phyloP scores from a whole-genome alignment of 2,888 invertebrate genomes.

The Heliconius sara region DNA sequence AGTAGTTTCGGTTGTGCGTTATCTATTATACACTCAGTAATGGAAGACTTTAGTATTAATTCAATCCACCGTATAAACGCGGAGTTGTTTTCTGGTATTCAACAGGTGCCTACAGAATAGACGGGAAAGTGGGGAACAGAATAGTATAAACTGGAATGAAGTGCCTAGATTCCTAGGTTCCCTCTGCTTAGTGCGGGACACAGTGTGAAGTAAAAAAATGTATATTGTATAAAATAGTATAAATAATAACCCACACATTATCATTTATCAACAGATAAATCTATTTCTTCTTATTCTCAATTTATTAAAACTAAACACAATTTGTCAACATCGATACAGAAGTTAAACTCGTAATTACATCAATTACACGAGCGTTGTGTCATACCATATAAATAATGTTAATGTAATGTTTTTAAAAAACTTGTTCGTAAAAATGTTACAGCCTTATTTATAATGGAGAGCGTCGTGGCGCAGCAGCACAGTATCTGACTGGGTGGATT shows the following conservation, averaged over 20 bases:
- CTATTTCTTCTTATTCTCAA: background rate
- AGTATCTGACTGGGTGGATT: constrained; percentile 52
- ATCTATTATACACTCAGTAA: too few species aligned
- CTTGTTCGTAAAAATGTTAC: constrained; percentile 12
- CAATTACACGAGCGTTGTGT: constrained; percentile 57
- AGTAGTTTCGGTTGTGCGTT: too few species aligned
- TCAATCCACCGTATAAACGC: too few species aligned
- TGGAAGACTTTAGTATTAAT: too few species aligned
- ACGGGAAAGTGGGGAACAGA: too few species aligned
- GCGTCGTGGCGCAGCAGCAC: background rate
- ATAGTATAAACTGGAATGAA: too few species aligned
- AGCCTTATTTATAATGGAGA: constrained; percentile 22
- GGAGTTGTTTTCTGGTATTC: too few species aligned
- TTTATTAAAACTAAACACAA: constrained; percentile 18
- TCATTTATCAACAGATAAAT: background rate
- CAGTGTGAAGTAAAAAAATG: too few species aligned
- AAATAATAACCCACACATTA: background rate
- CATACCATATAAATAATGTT: constrained; percentile 48
- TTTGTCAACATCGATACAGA: constrained; percentile 50
- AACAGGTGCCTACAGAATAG: too few species aligned
- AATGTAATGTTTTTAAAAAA: constrained; percentile 13
- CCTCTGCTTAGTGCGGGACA: too few species aligned
- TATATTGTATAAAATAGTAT: too few species aligned
- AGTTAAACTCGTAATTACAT: constrained; percentile 55
- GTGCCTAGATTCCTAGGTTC: too few species aligned